Evolutionary conservation across 2,888 invertebrate genomes (phyloP).

Genomic region (Dryomyza anilis): DNA sequence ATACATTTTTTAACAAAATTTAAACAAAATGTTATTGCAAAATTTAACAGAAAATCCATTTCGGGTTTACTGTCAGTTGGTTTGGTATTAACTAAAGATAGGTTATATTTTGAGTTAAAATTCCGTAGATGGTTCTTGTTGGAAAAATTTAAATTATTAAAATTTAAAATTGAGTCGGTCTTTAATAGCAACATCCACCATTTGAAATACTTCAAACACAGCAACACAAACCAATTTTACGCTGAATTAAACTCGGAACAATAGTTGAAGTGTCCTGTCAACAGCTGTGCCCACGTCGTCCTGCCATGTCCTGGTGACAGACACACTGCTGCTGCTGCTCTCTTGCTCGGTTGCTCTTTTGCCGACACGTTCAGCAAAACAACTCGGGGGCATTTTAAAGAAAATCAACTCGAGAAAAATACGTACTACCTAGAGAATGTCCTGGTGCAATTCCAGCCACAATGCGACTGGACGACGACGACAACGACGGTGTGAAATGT

Average conservation of each 20-base stretch:
- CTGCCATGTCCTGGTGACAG: neutral
- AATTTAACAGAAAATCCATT: too few relatives aligned
- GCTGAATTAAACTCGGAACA: conserved; percentile 58
- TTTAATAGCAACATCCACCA: too few relatives aligned
- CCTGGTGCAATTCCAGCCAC: too few relatives aligned
- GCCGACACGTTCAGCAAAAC: conserved; percentile 24
- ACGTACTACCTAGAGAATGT: neutral
- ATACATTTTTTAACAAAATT: too few relatives aligned
- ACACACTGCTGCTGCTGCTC: neutral
- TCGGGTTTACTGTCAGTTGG: too few relatives aligned
- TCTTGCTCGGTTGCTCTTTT: conserved; percentile 15
- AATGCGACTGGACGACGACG: neutral
- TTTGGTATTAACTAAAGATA: too few relatives aligned
- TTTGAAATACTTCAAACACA: too few relatives aligned
- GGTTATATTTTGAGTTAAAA: too few relatives aligned
- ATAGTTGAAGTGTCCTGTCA: conserved; percentile 60
- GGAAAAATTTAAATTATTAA: too few relatives aligned
- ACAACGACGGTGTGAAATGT: neutral
- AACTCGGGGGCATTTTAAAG: conserved; percentile 32
- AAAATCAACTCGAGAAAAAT: conserved; percentile 15
- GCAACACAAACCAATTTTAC: conserved; percentile 57
- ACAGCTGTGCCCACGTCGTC: conserved; percentile 33
- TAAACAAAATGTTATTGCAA: too few relatives aligned
- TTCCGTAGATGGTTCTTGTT: too few relatives aligned
- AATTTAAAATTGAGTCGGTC: too few relatives aligned